phyloP scores from a whole-genome alignment of 2,113 vertebrate species.

The Seriola rivoliana region DNA sequence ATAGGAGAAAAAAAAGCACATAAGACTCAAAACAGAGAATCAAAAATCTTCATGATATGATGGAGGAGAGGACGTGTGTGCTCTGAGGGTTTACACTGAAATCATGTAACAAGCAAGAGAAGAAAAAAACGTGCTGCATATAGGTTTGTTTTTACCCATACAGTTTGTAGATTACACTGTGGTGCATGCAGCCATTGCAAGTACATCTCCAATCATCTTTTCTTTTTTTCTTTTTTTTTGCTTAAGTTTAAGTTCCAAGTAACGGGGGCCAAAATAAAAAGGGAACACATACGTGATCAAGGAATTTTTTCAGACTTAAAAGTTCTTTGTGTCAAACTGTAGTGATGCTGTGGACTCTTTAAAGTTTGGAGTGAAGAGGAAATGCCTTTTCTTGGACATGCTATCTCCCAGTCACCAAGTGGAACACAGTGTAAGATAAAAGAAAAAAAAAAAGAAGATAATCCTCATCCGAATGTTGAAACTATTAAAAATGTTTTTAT shows the following conservation, averaged over 20 bases:
- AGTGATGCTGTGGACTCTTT: conserved; percentile 56
- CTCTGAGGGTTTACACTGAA: conserved; percentile 10
- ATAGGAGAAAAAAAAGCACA: conserved; percentile 49
- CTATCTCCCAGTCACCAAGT: conserved; percentile 58
- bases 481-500: conserved; percentile 81
- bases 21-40: conserved; percentile 37
- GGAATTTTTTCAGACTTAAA: conserved; percentile 28
- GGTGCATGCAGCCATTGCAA: conserved; percentile 70
- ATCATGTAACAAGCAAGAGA: background rate
- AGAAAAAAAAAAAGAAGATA: conserved; percentile 48
- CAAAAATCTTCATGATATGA: background rate
- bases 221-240: conserved; percentile 1
- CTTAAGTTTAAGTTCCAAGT: conserved; percentile 46
- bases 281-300: conserved; percentile 42
- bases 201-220: conserved; percentile 29
- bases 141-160: conserved; percentile 14
- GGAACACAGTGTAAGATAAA: conserved; percentile 73
- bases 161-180: conserved; percentile 58
- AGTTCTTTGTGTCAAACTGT: conserved; percentile 69
- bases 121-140: background rate
- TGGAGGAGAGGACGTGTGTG: background rate
- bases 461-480: conserved; percentile 79
- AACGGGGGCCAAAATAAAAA: conserved; percentile 68
- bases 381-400: conserved; percentile 60
- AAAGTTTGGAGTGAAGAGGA: conserved; percentile 48